These are phyloP conservation scores for Porites lobata DNA, from an alignment of 92 coral and sea anemone genomes.

Conservation along the genomic window DNA sequence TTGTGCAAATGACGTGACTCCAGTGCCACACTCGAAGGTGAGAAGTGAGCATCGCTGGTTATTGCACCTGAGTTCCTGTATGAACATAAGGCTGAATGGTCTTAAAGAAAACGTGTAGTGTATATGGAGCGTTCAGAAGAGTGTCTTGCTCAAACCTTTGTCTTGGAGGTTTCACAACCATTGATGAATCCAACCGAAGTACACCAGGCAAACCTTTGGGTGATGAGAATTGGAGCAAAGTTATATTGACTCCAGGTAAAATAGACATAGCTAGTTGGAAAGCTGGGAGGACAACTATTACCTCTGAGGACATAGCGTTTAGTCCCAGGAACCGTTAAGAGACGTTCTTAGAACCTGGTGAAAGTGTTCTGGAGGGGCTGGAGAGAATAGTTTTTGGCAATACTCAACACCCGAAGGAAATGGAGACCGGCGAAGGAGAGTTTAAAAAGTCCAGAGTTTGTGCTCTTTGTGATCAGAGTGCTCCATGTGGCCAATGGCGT, in stretches of 20 bases:
- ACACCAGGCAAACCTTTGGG: not conserved
- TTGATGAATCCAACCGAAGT: slow-evolving; percentile 30
- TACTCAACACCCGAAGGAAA: slow-evolving; percentile 17
- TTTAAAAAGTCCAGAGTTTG: slow-evolving; percentile 9
- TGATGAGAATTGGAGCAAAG: not conserved
- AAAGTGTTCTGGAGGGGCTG: not conserved
- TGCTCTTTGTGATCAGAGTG: slow-evolving; percentile 25
- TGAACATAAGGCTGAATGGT: not conserved
- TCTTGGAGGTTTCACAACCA: not conserved
- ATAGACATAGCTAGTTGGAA: slow-evolving; percentile 14
- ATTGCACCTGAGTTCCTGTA: slow-evolving; percentile 67
- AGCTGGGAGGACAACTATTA: slow-evolving; percentile 50
- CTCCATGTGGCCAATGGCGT: slow-evolving; percentile 37
- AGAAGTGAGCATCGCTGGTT: slow-evolving; percentile 60
- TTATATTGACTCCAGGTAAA: slow-evolving; percentile 28
- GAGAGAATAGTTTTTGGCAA: slow-evolving; percentile 19
- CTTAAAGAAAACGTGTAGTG: not conserved
- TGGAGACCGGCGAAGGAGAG: slow-evolving; percentile 14
- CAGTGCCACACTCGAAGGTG: slow-evolving; percentile 51
- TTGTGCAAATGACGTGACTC: slow-evolving; percentile 61
- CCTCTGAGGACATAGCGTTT: slow-evolving; percentile 38
- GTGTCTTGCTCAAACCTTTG: slow-evolving; percentile 29
- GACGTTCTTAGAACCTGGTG: not conserved
- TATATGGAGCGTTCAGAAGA: slow-evolving; percentile 25
- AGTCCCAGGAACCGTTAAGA: slow-evolving; percentile 21